Evolutionary conservation across 2,797 vertebrate genomes (phyloP).

Genomic region (Semaprochilodus insignis): DNA sequence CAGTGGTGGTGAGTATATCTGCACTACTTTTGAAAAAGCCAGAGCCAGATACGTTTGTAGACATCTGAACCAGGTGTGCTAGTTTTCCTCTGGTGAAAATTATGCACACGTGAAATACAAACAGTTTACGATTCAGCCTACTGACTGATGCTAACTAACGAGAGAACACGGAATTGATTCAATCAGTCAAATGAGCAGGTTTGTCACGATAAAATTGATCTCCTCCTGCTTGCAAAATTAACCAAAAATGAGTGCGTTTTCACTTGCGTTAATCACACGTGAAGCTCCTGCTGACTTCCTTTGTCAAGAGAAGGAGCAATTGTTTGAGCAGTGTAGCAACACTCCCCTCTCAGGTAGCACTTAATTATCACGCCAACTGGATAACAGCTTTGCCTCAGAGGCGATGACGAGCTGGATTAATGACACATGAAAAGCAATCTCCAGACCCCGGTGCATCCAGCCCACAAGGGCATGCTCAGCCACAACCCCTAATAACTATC

Average conservation of each 20-base stretch:
- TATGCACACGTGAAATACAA: neutral
- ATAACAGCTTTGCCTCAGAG: slow-evolving; percentile 73
- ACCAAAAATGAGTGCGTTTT: slow-evolving; percentile 2
- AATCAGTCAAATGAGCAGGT: slow-evolving; percentile 5
- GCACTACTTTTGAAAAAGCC: neutral
- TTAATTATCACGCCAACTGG: slow-evolving; percentile 78
- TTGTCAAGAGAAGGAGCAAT: slow-evolving; percentile 60
- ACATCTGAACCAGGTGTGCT: neutral
- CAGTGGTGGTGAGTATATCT: neutral
- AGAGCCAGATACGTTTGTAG: neutral
- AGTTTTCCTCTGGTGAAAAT: neutral
- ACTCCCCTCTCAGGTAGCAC: slow-evolving; percentile 68
- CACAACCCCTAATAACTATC: slow-evolving; percentile 74
- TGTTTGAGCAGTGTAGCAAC: slow-evolving; percentile 65
- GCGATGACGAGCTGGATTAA: slow-evolving; percentile 79
- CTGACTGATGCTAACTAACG: neutral
- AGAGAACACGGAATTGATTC: neutral
- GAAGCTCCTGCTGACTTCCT: slow-evolving; percentile 56
- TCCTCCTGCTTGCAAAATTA: neutral
- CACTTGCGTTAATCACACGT: slow-evolving; percentile 36
- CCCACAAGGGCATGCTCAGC: slow-evolving; percentile 72
- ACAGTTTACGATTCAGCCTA: neutral
- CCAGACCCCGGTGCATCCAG: slow-evolving; percentile 64
- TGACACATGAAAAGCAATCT: slow-evolving; percentile 82
- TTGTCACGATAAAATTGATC: neutral